phyloP scores from a whole-genome alignment of 2,113 vertebrate genomes.

The Anarrhichthys ocellatus region DNA sequence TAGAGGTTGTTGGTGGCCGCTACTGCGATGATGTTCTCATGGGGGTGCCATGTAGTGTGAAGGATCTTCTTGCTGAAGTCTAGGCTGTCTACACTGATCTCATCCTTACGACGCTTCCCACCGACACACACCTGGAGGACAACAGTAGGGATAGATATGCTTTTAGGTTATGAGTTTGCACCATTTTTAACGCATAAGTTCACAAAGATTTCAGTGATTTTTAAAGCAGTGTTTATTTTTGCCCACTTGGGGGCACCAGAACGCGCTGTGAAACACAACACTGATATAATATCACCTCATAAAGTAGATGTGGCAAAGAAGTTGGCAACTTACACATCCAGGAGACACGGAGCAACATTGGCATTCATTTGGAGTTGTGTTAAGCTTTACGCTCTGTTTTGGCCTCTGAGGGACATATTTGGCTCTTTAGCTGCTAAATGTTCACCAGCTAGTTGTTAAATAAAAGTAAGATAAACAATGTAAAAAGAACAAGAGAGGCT shows the following conservation, averaged over 20 bases:
- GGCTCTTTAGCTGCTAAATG: not conserved
- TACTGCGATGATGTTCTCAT: conserved; percentile 97
- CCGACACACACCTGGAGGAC: conserved; percentile 90
- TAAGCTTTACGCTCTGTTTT: not conserved
- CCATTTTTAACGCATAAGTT: not conserved
- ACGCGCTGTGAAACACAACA: not conserved
- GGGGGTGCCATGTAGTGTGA: conserved; percentile 96
- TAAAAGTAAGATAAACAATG: too few relatives aligned
- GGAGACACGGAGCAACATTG: not conserved
- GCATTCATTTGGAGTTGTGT: not conserved
- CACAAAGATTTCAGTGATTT: not conserved
- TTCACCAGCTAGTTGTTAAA: not conserved
- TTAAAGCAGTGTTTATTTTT: not conserved
- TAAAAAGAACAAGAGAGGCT: too few relatives aligned
- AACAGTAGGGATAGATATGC: not conserved
- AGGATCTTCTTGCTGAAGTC: conserved; percentile 99
- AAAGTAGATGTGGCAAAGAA: not conserved
- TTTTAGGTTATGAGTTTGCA: not conserved
- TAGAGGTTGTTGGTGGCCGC: conserved; percentile 98
- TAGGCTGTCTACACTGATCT: conserved; percentile 97
- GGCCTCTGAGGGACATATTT: not conserved
- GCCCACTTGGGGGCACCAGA: not conserved
- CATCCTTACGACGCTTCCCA: conserved; percentile 94
- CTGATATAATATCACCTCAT: not conserved
- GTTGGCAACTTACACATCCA: not conserved